A percentile compares a stretch with the other conserved stretches of the same genome.
These are phyloP conservation scores for Corythornis leucogaster DNA, from an alignment of 2,797 vertebrate genomes.

Conservation along the genomic window DNA sequence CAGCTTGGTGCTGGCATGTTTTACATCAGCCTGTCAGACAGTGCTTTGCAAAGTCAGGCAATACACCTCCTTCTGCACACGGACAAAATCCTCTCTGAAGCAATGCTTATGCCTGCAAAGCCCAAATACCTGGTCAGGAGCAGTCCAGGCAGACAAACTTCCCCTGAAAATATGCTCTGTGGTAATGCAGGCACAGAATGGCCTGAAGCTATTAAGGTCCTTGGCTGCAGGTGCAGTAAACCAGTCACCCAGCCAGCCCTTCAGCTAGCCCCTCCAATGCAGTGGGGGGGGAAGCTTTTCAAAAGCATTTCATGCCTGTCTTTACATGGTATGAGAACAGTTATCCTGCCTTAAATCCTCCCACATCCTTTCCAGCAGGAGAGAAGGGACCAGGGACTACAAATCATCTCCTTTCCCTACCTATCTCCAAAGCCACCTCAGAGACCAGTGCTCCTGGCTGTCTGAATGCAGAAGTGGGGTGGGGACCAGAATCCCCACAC, in stretches of 20 bases:
- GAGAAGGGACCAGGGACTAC: accelerated
- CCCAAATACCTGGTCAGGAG: constrained; percentile 20
- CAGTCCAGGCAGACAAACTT: neutral
- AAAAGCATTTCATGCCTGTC: constrained; percentile 44
- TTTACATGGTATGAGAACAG: constrained; percentile 2
- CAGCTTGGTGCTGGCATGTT: constrained; percentile 65
- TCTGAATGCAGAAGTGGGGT: accelerated
- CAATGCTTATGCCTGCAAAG: neutral
- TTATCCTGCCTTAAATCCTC: constrained; percentile 44
- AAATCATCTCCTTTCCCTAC: neutral
- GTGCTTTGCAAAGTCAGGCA: constrained; percentile 33
- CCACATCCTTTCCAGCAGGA: neutral
- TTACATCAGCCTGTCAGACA: constrained; percentile 43
- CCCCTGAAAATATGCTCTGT: neutral
- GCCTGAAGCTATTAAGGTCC: neutral
- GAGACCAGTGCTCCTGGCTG: neutral
- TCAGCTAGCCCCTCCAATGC: accelerated
- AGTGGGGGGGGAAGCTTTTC: neutral
- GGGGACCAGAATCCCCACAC: neutral
- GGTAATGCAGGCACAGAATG: neutral
- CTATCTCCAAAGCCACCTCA: neutral
- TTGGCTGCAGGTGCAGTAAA: neutral
- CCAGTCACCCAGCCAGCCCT: neutral
- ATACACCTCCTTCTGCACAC: neutral
- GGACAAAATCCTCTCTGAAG: neutral